Evolutionary conservation across 2,888 invertebrate genomes (phyloP), one percentile per base, ranked within the genome.

Genomic region (Galerucella pusilla): DNA sequence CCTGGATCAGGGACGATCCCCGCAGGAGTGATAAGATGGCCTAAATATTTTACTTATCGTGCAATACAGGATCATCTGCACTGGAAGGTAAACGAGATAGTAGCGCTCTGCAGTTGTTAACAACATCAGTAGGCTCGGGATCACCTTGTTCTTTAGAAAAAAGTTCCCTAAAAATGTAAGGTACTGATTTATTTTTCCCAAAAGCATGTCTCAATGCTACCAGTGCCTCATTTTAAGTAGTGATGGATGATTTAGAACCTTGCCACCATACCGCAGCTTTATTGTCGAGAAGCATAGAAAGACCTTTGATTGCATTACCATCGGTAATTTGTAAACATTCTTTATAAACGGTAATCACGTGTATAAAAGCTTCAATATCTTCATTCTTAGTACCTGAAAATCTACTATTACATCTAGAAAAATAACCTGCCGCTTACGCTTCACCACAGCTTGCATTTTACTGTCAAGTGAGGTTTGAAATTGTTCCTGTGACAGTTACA

Each of bases 231-330:
- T 74, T 59, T 76, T 75, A 82, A 16, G 76, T 73, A 12, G 46
- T 57, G 7, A 78, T 25, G 10, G 66, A 59, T 16, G 61, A 10
- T 75, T 78, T 80, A n/a, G 75, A 69, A 25, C 80, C 80, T 72
- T 81, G 80, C 72, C 73, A 81, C 80, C 81, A 82, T 12, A 78
- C 75, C 5, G 80, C 80, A 46, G 80, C 81, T 61, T 63, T 46
- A 20, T 68, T 70, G 42, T 78, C 77, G 5, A 83, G 59, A 20
- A 82, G 74, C 80, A 83, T 81, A 1, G 81, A 76, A 45, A 82
- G 68, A 14, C 81, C 82, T 28, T 74, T 75, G 14, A 81, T 46
- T 4, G 4, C 28, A 28, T 28, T 4, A 28, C 2, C 4, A 28
- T 28, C 28, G 28, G 28, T 28, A 28, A 28, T 28, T 20, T 20